Evolutionary conservation across 2,797 vertebrate species (phyloP), one percentile per base, ranked within the genome.

Genomic region (Falco cherrug): DNA sequence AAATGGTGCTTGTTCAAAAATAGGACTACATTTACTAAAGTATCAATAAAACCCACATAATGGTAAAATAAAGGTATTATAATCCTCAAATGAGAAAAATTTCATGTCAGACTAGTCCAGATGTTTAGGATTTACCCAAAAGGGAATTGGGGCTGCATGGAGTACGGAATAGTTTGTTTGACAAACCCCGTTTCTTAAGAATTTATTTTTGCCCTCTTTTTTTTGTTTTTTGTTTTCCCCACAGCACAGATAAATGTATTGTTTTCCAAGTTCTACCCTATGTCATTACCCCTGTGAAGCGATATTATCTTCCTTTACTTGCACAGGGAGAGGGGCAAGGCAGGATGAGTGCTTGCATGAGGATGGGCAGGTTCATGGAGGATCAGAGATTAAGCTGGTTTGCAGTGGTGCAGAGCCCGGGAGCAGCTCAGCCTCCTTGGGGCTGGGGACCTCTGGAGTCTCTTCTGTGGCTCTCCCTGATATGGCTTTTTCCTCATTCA

Each of bases 201-300:
- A 85, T 63, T 77, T 48, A 7, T n/a, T 70, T 71, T 63, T 68
- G 15, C 43, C 16, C 41, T 56, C 28, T 39, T 61, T 15, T 37
- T 37, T 37, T 37, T 37, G 9, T 35, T 35, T 85, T 78, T 77
- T 25, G 35, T 33, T 90, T 93, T 70, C 75, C 47, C 26, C 35
- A 22, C 33, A 54, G 41, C 48, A 75, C 16, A 43, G 26, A 64
- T 29, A 77, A 87, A 47, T 13, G 1, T n/a, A 5, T 39, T 39
- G 5, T 81, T 90, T 89, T 61, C 65, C 48, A 33, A 12, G 8
- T 64, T 81, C 60, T 70, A 24, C 67, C 15, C n/a, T 16, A 1
- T 25, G 16, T n/a, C 1, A 1, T 51, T 57, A 31, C 8, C 19
- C 16, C 16, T 5, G 3, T 14, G 11, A 65, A 65, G 26, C 0